Conservation (phyloP, 2,797 vertebrate species). For the Spatula clypeata region DNA sequence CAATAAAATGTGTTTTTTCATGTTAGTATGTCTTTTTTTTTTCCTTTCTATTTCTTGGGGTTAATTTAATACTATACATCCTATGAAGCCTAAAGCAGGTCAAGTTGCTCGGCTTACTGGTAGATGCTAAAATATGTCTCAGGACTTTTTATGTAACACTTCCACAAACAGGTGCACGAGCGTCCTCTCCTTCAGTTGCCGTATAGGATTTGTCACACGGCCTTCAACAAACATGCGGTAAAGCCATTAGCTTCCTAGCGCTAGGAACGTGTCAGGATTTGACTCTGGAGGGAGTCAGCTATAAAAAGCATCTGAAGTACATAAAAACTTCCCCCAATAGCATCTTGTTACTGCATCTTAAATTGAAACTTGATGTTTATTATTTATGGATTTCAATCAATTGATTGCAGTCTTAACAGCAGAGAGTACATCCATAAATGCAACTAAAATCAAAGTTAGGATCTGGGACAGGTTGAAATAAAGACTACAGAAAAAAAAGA, state of each 20-base stretch:
- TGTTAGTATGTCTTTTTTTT: conserved; percentile 85
- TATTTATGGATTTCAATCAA: conserved; percentile 55
- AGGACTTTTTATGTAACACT: not conserved
- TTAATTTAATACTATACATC: not conserved
- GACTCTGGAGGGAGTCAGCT: not conserved
- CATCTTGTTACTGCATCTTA: conserved; percentile 26
- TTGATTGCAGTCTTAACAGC: conserved; percentile 43
- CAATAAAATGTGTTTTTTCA: conserved; percentile 99
- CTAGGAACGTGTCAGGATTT: not conserved
- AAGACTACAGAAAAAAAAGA: not conserved
- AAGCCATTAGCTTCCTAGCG: not conserved
- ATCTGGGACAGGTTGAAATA: not conserved
- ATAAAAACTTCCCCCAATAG: not conserved
- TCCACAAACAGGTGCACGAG: not conserved
- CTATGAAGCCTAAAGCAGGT: not conserved
- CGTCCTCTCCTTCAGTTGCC: not conserved
- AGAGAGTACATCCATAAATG: conserved; percentile 24
- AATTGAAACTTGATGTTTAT: conserved; percentile 17
- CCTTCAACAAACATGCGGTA: not conserved
- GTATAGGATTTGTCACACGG: not conserved
- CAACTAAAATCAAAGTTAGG: conserved; percentile 18
- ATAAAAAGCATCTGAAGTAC: conserved; percentile 31
- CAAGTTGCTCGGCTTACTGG: conserved; percentile 1
- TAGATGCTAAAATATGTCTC: not conserved
- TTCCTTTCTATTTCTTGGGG: not conserved